Base-by-base conservation (phyloP, 1,140 invertebrate species). In the Eupeodes corollae region DNA sequence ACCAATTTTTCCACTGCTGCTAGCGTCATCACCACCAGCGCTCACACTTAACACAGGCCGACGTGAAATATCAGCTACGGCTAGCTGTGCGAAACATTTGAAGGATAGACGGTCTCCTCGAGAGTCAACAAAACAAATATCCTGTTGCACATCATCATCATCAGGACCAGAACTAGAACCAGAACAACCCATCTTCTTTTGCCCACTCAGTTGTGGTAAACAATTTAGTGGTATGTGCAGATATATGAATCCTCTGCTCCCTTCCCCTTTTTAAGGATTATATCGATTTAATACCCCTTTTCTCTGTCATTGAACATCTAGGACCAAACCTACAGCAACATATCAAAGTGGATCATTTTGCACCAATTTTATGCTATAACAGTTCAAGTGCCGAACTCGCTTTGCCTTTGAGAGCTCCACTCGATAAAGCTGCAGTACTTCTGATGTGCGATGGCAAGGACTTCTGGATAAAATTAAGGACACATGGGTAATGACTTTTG, bases 1-100 rank as follows among this genome's bases (percentile, higher is more conserved):
- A 55, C 32, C 55, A 48, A 32, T 45, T 48, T 35, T 55, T 53
- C 15, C 53, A 48, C 32, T 48, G 53, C 33, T 41, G 48, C 13
- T 21, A 42, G 14, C 19, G 15, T 6, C 43, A 39, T n/a, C 11
- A 11, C 35, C 35, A 16, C 35, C 35, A n/a, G 3, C 11, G 3
- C 35, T n/a, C 35, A 5, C 35, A 5, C 35, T 10, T 3, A n/a
- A 38, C 35, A 35, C 10, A 14, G 35, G 16, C n/a, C 35, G 3
- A 14, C n/a, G 16, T 5, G 6, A 38, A 16, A n/a, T 38, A n/a
- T 38, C 35, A 5, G 3, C 6, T 16, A 6, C 35, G 3, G 3
- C 6, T 16, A 6, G 35, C 6, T 5, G 35, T 16, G 21, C 8
- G 3, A 3, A 26, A 26, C 21, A 5, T 26, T 26, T 26, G 21